phyloP scores from a whole-genome alignment of 2,113 vertebrate genomes.

The Oriolus oriolus region DNA sequence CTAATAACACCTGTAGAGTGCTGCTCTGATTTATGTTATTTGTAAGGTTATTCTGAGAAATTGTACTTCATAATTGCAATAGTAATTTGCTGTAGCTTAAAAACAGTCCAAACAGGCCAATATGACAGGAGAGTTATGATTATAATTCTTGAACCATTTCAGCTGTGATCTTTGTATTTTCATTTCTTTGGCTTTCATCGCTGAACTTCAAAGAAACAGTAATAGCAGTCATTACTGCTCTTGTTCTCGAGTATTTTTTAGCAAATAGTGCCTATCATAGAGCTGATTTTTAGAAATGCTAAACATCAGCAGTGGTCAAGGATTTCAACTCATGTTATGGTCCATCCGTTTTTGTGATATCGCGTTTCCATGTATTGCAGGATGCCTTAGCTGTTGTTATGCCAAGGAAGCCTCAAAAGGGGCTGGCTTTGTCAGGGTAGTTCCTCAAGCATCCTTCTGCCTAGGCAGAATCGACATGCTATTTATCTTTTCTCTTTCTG shows the following conservation, averaged over 20 bases:
- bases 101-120: not conserved
- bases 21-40: not conserved
- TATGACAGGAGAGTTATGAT: not conserved
- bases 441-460: not conserved
- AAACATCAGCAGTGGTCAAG: not conserved
- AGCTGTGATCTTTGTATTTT: not conserved
- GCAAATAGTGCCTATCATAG: not conserved
- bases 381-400: not conserved
- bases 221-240: not conserved
- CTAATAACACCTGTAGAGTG: not conserved
- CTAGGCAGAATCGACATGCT: not conserved
- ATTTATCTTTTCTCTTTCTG: not conserved
- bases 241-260: not conserved
- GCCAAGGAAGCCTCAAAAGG: not conserved
- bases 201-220: not conserved
- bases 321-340: not conserved
- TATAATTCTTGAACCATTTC: not conserved
- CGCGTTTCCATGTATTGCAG: not conserved
- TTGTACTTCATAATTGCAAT: not conserved
- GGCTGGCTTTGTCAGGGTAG: not conserved
- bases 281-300: not conserved
- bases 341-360: not conserved
- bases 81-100: not conserved
- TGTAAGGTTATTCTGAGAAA: not conserved
- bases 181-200: slow-evolving; percentile 14